Evolutionary conservation across 1,140 invertebrate species (phyloP).

Genomic region (Aphelinus certus): DNA sequence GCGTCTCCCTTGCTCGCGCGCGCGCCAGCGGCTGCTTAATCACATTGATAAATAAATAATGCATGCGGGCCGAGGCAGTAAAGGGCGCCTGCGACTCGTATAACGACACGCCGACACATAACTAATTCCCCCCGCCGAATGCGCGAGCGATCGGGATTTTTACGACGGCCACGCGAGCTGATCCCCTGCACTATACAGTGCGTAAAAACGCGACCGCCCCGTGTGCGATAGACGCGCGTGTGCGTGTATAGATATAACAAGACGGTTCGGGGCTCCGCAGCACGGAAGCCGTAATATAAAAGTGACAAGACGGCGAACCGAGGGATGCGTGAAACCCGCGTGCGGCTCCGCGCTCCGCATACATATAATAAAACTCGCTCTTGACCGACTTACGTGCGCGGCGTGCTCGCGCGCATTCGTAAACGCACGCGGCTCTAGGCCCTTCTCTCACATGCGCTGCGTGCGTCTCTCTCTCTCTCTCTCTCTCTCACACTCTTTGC

Average conservation of each 20-base stretch:
- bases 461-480: no score
- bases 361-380: no score
- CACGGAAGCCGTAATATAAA: no score
- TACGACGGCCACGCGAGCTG: conserved; percentile 7
- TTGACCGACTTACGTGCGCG: no score
- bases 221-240: background rate
- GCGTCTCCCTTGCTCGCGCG: background rate
- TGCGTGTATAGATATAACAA: background rate
- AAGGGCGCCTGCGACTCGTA: background rate
- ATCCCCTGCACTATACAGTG: background rate
- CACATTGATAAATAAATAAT: conserved; percentile 25
- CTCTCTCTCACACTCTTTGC: no score
- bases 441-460: no score
- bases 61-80: background rate
- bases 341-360: no score
- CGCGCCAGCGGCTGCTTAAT: background rate
- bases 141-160: background rate
- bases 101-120: background rate
- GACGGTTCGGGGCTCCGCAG: no score
- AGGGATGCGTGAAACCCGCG: no score
- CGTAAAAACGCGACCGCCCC: background rate
- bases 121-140: background rate
- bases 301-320: no score
- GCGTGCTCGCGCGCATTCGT: no score
- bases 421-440: no score